phyloP scores from a whole-genome alignment of 2,113 vertebrate genomes.

The Microcebus ravelobensis region DNA sequence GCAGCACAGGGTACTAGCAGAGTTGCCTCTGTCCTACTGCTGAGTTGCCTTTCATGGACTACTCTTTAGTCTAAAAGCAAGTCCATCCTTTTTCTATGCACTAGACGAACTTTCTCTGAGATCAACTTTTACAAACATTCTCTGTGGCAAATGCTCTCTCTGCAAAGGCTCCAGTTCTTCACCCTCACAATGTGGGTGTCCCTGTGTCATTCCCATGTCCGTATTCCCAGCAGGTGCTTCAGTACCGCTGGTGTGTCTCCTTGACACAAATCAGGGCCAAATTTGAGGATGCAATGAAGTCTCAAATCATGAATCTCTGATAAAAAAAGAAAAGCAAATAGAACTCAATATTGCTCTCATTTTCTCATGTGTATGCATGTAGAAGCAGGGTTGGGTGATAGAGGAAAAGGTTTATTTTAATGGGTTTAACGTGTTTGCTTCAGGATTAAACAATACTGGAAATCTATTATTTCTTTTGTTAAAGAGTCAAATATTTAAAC shows the following conservation, averaged over 20 bases:
- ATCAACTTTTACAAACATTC: background rate
- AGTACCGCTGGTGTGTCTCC: background rate
- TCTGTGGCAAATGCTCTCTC: background rate
- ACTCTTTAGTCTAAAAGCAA: background rate
- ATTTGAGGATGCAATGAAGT: constrained; percentile 28
- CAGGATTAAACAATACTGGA: constrained; percentile 59
- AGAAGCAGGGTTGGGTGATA: background rate
- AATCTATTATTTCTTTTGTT: constrained; percentile 52
- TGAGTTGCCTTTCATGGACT: background rate
- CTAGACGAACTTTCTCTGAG: background rate
- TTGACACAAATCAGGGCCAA: background rate
- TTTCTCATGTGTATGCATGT: background rate
- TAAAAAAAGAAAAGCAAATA: background rate
- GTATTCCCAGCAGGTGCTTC: background rate
- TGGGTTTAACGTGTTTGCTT: constrained; percentile 20
- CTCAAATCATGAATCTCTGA: background rate
- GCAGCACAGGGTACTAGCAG: background rate
- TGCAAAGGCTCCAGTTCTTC: background rate
- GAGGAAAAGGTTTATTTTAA: constrained; percentile 22
- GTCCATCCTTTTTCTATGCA: background rate
- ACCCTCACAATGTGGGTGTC: background rate
- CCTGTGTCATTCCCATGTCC: background rate
- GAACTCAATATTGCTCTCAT: background rate
- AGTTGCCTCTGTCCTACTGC: background rate
- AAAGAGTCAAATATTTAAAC: constrained; percentile 71